Base-by-base conservation (phyloP, 2,888 invertebrate genomes). In the Dione vanillae region DNA sequence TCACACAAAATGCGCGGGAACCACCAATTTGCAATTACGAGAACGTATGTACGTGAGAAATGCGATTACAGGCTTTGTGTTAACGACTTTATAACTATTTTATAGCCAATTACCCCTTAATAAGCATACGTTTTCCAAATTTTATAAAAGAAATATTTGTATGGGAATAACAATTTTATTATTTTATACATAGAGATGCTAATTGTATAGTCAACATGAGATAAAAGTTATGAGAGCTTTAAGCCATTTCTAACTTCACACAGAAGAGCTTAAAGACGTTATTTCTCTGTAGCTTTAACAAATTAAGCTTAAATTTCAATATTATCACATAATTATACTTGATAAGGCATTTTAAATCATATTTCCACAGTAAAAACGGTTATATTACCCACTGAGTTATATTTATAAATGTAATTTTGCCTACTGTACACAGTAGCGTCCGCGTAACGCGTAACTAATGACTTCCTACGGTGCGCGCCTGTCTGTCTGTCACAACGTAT, bases 401-500 rank as follows among this genome's bases (percentile, higher is more conserved):
- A 10, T 35, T 65, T 47, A n/a, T 35, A 65, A 14, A 62, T 43
- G 20, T 69, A 62, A 27, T 70, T 74, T 65, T 71, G 67, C 49
- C 37, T 58, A 65, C 67, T 51, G 65, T 72, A 74, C 74, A 62
- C 37, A 20, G 74, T 74, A 72, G 70, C 70, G 74, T 70, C 72
- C 74, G 74, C 74, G 72, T 74, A 74, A 72, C 74, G 80, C 77
- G 80, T 79, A 77, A 80, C 80, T 80, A 81, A 81, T 79, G 80
- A 80, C 80, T 79, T 81, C 81, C 81, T 80, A 78, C 77, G 78
- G 72, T 72, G 75, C 77, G 78, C 77, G 81, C 77, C 81, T 79
- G 80, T 79, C 78, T 78, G 81, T 81, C 80, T 81, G 80, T 81
- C 80, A 80, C 78, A 79, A 77, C 72, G 77, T 77, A 78, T 79